Base-by-base conservation (phyloP, 2,797 vertebrate genomes). In the Xenopus petersii region DNA sequence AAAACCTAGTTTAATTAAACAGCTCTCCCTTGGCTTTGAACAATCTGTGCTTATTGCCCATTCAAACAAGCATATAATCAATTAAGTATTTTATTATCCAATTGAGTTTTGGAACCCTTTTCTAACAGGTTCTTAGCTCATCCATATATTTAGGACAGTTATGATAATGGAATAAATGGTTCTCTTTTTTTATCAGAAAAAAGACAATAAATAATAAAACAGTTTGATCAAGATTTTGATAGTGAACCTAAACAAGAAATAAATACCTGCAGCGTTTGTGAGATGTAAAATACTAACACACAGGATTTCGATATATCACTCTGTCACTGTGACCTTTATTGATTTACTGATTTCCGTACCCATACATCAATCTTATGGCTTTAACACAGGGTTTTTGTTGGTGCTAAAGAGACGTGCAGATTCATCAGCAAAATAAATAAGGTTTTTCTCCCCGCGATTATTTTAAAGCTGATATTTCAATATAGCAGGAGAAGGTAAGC, bases 11-110 rank as follows among this genome's bases (percentile, higher is more conserved):
- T 86, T 86, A 89, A 89, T 89, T 86, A 88, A 87, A 85, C 64
- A 64, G 69, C 10, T 33, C 67, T 81, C 77, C 83, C 86, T 83
- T 80, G 80, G 72, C 80, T 88, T 80, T 84, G 81, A 73, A 86
- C 74, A 82, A 83, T 83, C 82, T 86, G 78, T 84, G 85, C 74
- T 83, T 86, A 81, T 73, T 75, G 83, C 67, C 80, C 82, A 82
- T 81, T 82, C 79, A 81, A 86, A 86, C 67, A 75, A 86, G 77
- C 84, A 84, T 88, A 87, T 87, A 84, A 85, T 89, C 89, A 91
- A 91, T 91, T 91, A 91, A 86, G 83, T 86, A 86, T 91, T 91
- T 91, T 89, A 91, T 89, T 90, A 92, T 85, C 86, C 81, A 82
- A 86, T 88, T 88, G 88, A 91, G 88, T 90, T 87, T 69, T 51